These are phyloP conservation scores for Archips crataeganus DNA, from an alignment of 2,888 invertebrate species.

Conservation along the genomic window DNA sequence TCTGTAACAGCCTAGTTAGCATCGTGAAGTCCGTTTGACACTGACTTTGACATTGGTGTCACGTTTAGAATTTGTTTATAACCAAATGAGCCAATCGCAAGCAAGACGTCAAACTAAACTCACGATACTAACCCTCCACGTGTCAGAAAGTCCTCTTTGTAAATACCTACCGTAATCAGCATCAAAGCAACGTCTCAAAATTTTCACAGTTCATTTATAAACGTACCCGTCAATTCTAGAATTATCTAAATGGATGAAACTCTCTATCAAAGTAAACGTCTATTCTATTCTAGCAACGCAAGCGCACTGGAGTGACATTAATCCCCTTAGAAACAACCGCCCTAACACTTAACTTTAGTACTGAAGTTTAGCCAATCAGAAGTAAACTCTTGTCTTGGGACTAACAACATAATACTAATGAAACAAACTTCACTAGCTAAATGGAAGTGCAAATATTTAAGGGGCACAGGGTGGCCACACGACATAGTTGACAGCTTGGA, in stretches of 20 bases:
- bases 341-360: slow-evolving; percentile 29
- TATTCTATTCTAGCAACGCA: slow-evolving; percentile 8
- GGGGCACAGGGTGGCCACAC: slow-evolving; percentile 12
- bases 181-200: too few relatives aligned
- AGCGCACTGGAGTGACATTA: slow-evolving; percentile 32
- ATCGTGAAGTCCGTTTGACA: too few relatives aligned
- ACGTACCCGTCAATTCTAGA: neutral
- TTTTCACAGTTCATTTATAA: neutral
- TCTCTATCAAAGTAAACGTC: neutral
- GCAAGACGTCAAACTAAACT: too few relatives aligned
- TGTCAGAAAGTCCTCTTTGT: too few relatives aligned
- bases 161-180: too few relatives aligned
- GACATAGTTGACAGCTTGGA: slow-evolving; percentile 13
- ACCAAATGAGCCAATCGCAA: too few relatives aligned
- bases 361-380: slow-evolving; percentile 40
- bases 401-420: slow-evolving; percentile 40
- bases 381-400: slow-evolving; percentile 42
- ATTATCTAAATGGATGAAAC: neutral
- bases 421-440: slow-evolving; percentile 37
- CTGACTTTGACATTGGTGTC: too few relatives aligned
- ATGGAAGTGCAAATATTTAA: slow-evolving; percentile 39
- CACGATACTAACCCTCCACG: too few relatives aligned
- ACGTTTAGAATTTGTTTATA: too few relatives aligned
- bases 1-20: too few relatives aligned
- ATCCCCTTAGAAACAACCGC: slow-evolving; percentile 28